These are phyloP conservation scores for Piscicola geometra DNA, from an alignment of 2,888 invertebrate species.

Conservation along the genomic window DNA sequence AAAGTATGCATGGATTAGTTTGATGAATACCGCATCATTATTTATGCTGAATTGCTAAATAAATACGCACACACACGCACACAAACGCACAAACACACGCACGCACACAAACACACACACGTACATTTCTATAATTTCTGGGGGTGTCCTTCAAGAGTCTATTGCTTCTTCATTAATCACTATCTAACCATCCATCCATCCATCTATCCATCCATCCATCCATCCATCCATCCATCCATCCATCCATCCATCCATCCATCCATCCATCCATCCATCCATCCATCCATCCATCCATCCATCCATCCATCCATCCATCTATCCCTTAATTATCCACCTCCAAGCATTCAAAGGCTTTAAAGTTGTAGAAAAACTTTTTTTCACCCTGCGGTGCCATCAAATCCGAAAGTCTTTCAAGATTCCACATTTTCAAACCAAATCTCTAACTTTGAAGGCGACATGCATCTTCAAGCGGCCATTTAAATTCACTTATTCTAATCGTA, in stretches of 20 bases:
- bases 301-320: background rate
- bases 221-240: background rate
- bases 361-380: too few relatives aligned
- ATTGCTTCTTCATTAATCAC: background rate
- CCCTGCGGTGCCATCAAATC: background rate
- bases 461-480: background rate
- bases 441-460: background rate
- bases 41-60: too few relatives aligned
- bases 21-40: too few relatives aligned
- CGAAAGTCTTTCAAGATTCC: too few relatives aligned
- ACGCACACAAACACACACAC: conserved; percentile 15
- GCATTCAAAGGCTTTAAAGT: too few relatives aligned
- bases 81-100: background rate
- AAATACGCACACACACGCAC: too few relatives aligned
- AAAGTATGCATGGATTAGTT: too few relatives aligned
- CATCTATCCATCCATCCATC: background rate
- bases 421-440: too few relatives aligned
- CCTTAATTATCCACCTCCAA: too few relatives aligned
- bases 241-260: background rate
- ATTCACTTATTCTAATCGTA: background rate
- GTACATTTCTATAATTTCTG: background rate
- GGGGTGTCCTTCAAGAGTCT: background rate
- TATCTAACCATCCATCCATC: background rate
- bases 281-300: background rate
- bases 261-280: background rate